Conservation (phyloP, 1,140 invertebrate species). For the Nixonia krombeini region DNA sequence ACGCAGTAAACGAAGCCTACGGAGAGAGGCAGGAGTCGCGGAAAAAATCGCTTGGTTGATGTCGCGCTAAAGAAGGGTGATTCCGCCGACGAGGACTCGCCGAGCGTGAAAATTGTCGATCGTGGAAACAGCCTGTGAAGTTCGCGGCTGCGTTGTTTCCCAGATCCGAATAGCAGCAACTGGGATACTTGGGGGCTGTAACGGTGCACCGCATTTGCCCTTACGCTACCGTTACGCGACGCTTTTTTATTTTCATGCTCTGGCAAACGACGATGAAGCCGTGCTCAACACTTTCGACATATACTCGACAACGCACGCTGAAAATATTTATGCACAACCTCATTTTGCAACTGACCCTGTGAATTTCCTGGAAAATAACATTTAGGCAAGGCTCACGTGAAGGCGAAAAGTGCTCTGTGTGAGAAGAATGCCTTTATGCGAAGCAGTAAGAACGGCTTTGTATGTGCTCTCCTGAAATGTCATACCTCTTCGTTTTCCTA, state of each 20-base stretch:
- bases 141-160: constrained; percentile 19
- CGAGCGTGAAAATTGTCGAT: constrained; percentile 23
- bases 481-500: no score
- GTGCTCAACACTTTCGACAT: constrained; percentile 18
- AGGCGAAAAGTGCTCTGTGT: no score
- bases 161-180: neutral
- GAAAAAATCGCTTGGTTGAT: constrained; percentile 26
- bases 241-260: constrained; percentile 27
- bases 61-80: constrained; percentile 16
- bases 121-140: constrained; percentile 3
- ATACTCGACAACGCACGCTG: constrained; percentile 31
- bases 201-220: constrained; percentile 22
- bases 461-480: no score
- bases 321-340: constrained; percentile 31
- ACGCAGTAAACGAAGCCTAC: constrained; percentile 8
- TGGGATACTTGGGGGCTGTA: constrained; percentile 6
- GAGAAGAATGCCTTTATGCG: no score
- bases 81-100: constrained; percentile 1
- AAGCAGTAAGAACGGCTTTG: no score
- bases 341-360: constrained; percentile 30
- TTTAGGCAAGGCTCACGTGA: neutral
- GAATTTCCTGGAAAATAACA: constrained; percentile 20
- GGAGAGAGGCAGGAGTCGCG: constrained; percentile 18
- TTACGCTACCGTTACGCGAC: constrained; percentile 17
- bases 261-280: constrained; percentile 25